Conservation (phyloP, 2,113 vertebrate genomes). For the Myotis brandtii region DNA sequence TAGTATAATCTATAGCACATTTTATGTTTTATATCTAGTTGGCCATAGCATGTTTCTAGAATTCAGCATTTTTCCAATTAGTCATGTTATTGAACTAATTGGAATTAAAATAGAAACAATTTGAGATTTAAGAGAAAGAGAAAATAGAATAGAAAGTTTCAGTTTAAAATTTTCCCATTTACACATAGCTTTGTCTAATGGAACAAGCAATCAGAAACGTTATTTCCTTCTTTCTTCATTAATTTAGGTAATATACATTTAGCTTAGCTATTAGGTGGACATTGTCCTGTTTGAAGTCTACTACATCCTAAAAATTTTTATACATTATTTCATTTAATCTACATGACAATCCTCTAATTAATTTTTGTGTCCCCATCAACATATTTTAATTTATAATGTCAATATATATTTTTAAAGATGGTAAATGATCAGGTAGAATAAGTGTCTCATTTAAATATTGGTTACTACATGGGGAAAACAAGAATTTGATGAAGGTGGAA, state of each 20-base stretch:
- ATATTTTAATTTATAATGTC: constrained; percentile 4
- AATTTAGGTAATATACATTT: background rate
- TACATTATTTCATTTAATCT: background rate
- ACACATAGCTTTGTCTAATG: background rate
- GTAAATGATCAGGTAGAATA: background rate
- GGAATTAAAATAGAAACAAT: background rate
- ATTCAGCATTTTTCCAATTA: background rate
- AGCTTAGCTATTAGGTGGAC: background rate
- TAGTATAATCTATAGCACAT: background rate
- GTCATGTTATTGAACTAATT: background rate
- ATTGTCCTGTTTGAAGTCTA: background rate
- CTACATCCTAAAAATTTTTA: background rate
- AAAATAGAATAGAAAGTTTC: background rate
- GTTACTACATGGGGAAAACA: background rate
- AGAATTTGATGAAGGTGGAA: background rate
- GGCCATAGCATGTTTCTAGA: background rate
- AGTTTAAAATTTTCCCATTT: background rate
- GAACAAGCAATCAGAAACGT: background rate
- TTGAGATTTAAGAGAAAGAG: background rate
- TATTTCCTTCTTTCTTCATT: background rate
- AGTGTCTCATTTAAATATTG: background rate
- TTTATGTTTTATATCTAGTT: background rate
- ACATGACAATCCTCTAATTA: background rate
- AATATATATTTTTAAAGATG: background rate
- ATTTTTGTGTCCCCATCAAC: background rate